phyloP scores from a whole-genome alignment of 2,113 vertebrate species.

The Nerophis lumbriciformis region DNA sequence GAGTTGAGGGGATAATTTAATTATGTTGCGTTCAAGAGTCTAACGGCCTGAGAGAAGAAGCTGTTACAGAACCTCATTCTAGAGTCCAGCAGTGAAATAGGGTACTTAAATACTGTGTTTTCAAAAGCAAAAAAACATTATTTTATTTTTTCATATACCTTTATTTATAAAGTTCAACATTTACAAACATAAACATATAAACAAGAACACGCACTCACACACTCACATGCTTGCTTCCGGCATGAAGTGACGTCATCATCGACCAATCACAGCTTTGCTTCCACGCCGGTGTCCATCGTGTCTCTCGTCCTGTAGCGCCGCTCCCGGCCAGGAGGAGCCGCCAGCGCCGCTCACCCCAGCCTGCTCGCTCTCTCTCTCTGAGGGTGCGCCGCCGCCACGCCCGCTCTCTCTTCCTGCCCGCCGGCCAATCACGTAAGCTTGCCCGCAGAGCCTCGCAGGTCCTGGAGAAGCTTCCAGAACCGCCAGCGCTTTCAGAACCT shows the following conservation, averaged over 20 bases:
- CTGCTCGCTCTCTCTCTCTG: slow-evolving; percentile 62
- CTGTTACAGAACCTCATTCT: too few species aligned
- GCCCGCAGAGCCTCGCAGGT: not conserved
- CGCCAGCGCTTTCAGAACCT: not conserved
- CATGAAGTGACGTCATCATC: too few species aligned
- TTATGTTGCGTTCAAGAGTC: too few species aligned
- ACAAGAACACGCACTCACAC: not conserved
- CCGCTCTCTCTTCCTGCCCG: slow-evolving; percentile 66
- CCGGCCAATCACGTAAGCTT: slow-evolving; percentile 65
- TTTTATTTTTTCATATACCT: too few species aligned
- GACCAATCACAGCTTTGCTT: too few species aligned
- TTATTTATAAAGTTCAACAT: too few species aligned
- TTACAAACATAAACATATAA: too few species aligned
- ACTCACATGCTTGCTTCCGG: not conserved
- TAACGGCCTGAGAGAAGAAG: too few species aligned
- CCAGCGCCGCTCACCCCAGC: slow-evolving; percentile 43
- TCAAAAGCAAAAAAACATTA: too few species aligned
- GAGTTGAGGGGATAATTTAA: too few species aligned
- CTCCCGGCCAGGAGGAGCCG: slow-evolving; percentile 43
- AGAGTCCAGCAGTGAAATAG: too few species aligned
- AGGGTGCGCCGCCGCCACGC: slow-evolving; percentile 60
- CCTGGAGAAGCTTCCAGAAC: not conserved
- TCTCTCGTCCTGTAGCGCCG: slow-evolving; percentile 18
- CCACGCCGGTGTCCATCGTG: not conserved
- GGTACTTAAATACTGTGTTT: too few species aligned